Conservation (phyloP, 1,140 invertebrate genomes). For the Frieseomelitta varia region DNA sequence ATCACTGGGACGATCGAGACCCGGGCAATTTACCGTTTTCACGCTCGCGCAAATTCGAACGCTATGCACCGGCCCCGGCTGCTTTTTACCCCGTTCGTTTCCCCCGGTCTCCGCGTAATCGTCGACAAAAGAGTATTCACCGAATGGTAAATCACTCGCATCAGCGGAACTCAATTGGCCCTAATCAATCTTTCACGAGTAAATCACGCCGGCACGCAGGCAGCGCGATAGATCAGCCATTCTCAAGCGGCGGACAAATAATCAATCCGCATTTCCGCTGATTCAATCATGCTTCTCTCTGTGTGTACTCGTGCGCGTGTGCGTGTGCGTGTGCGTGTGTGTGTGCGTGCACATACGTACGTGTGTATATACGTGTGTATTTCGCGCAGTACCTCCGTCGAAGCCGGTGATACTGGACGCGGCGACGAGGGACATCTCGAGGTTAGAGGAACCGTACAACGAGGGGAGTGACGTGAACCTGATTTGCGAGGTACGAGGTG, state of each 20-base stretch:
- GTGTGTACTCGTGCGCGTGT: not conserved
- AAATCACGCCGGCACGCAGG: conserved; percentile 37
- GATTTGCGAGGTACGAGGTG: conserved; percentile 84
- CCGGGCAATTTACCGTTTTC: not conserved
- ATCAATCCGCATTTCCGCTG: conserved; percentile 57
- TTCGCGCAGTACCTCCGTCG: conserved; percentile 78
- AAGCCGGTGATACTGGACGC: conserved; percentile 83
- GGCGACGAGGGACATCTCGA: conserved; percentile 76
- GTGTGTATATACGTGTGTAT: conserved; percentile 2
- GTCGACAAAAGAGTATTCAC: conserved; percentile 39
- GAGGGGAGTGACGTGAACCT: conserved; percentile 84
- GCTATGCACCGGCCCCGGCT: not conserved
- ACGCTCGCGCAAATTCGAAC: not conserved
- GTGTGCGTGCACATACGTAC: not conserved
- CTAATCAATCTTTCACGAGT: conserved; percentile 52
- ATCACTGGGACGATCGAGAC: not conserved
- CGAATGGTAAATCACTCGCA: conserved; percentile 43
- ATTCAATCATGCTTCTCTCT: conserved; percentile 53
- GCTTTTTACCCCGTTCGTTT: conserved; percentile 15
- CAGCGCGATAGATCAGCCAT: conserved; percentile 42
- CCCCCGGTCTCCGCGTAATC: conserved; percentile 14
- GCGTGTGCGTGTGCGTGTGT: too few species aligned
- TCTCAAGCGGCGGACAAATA: conserved; percentile 46
- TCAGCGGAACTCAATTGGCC: conserved; percentile 44
- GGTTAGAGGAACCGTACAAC: conserved; percentile 83